A percentile compares a stretch with the other conserved stretches of the same genome.
phyloP scores from a whole-genome alignment of 1,140 invertebrate genomes.

The Drosophila mojavensis region DNA sequence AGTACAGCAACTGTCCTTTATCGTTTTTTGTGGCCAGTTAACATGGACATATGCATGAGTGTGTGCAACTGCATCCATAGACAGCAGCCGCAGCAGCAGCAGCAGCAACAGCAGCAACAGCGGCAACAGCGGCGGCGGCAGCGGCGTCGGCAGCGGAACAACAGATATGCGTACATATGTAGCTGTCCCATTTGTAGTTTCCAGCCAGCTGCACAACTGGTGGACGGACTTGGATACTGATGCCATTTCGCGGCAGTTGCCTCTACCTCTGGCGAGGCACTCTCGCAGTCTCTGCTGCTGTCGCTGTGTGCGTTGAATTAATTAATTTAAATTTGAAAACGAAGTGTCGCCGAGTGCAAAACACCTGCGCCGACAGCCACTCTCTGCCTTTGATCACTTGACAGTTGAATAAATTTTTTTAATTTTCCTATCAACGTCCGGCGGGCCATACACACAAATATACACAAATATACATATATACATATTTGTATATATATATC shows the following conservation, averaged over 20 bases:
- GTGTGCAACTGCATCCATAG: conserved; percentile 22
- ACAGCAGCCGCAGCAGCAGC: conserved; percentile 22
- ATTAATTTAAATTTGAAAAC: conserved; percentile 78
- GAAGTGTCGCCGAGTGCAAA: conserved; percentile 79
- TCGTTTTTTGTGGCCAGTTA: conserved; percentile 80
- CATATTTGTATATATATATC: background rate
- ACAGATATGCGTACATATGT: conserved; percentile 55
- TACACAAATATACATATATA: background rate
- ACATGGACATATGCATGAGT: conserved; percentile 50
- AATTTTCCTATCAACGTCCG: conserved; percentile 67
- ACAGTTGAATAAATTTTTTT: conserved; percentile 80
- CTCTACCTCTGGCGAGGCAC: conserved; percentile 4
- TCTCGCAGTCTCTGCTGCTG: background rate
- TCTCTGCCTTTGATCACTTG: conserved; percentile 74
- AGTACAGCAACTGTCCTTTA: conserved; percentile 71
- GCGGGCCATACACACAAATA: background rate
- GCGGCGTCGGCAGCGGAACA: conserved; percentile 19
- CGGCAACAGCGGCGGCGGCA: background rate
- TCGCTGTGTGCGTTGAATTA: conserved; percentile 65
- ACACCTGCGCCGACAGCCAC: conserved; percentile 77
- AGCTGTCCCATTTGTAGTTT: conserved; percentile 73
- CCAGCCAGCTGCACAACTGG: conserved; percentile 62
- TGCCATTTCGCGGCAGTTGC: conserved; percentile 27
- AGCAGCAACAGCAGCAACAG: conserved; percentile 24
- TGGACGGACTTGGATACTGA: conserved; percentile 46